Percentiles rank a stretch among this genome's conserved stretches.
Evolutionary conservation across 1,140 invertebrate genomes (phyloP).

Genomic region (Drosophila fuyamai): DNA sequence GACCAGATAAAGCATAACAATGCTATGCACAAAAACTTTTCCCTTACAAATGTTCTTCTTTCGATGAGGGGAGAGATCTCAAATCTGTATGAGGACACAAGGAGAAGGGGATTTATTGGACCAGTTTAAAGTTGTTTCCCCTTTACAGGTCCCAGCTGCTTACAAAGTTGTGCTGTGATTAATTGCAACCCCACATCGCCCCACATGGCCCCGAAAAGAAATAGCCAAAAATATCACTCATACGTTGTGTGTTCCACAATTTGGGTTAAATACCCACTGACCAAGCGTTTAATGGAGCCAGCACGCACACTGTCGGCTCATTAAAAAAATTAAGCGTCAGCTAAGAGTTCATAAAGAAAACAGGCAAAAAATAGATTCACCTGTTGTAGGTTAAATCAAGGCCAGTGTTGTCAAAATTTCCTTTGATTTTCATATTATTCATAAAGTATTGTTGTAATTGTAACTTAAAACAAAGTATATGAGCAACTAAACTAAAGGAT

Average conservation of each 20-base stretch:
- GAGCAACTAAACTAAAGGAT: too few relatives aligned
- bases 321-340: constrained; percentile 40
- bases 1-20: constrained; percentile 70
- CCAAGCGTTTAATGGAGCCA: constrained; percentile 35
- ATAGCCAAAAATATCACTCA: constrained; percentile 51
- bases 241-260: constrained; percentile 48
- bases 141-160: constrained; percentile 37
- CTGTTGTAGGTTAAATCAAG: background rate
- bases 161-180: constrained; percentile 60
- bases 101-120: constrained; percentile 60
- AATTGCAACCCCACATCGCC: constrained; percentile 32
- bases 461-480: too few relatives aligned
- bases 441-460: too few relatives aligned
- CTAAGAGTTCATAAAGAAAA: constrained; percentile 45
- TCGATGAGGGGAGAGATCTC: constrained; percentile 20
- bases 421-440: too few relatives aligned
- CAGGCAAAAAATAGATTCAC: constrained; percentile 45
- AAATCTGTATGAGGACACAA: constrained; percentile 1
- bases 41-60: constrained; percentile 57
- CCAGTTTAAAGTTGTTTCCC: constrained; percentile 63
- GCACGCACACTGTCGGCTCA: constrained; percentile 22
- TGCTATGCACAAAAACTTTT: constrained; percentile 65
- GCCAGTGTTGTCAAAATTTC: constrained; percentile 11
- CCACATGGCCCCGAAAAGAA: constrained; percentile 12
- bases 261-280: constrained; percentile 35